Conservation (phyloP, 2,113 vertebrate genomes). For the Mungos mungo region DNA sequence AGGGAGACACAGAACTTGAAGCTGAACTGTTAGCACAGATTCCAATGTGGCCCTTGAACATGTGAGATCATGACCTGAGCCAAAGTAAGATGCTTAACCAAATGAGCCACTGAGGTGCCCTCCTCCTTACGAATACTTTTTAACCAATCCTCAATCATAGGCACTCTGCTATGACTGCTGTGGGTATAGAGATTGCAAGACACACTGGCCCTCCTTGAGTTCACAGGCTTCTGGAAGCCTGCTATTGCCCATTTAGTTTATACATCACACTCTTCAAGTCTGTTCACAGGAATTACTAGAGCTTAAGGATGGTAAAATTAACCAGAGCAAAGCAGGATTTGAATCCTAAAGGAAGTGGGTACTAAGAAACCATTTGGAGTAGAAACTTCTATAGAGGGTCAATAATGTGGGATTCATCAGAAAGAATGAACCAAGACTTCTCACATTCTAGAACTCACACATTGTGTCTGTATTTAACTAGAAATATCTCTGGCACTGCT, state of each 20-base stretch:
- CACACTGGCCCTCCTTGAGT: neutral
- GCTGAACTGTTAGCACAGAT: too few species aligned
- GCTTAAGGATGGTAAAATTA: neutral
- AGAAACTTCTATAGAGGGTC: neutral
- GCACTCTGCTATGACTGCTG: accelerated
- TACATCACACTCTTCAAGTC: neutral
- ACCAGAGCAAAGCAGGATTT: neutral
- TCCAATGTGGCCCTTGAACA: too few species aligned
- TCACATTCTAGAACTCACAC: neutral
- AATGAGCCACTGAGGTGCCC: too few species aligned
- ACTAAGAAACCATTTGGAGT: neutral
- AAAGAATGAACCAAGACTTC: neutral
- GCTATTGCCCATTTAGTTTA: neutral
- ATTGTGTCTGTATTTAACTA: neutral
- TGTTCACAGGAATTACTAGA: neutral
- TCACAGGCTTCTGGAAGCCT: neutral
- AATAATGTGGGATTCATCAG: neutral
- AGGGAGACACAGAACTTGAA: too few species aligned
- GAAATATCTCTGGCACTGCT: neutral
- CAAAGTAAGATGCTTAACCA: too few species aligned
- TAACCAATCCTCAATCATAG: neutral
- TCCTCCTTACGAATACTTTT: neutral
- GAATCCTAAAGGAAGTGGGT: neutral
- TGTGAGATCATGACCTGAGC: too few species aligned
- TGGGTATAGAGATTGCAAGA: neutral